phyloP scores from a whole-genome alignment of 2,888 invertebrate genomes.

The Timema cristinae region DNA sequence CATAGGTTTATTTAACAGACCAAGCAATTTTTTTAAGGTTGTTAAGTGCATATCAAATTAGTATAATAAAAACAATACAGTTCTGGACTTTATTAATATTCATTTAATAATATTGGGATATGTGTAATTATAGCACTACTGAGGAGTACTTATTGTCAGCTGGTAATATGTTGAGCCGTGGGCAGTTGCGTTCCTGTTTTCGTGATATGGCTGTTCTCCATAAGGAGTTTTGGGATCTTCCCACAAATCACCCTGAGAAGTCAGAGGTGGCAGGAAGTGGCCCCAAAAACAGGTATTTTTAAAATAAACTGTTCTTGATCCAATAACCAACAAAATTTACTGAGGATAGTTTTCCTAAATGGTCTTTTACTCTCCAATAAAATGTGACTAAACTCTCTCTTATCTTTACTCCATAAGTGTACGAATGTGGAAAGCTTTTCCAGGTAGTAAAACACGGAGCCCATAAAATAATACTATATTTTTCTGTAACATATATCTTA shows the following conservation, averaged over 20 bases:
- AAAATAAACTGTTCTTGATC: too few species aligned
- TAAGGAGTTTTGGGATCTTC: conserved; percentile 93
- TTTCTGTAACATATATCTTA: too few species aligned
- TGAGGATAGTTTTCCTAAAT: too few species aligned
- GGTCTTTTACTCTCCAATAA: too few species aligned
- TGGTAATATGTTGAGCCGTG: conserved; percentile 52
- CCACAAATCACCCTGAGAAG: conserved; percentile 86
- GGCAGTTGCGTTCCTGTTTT: conserved; percentile 49
- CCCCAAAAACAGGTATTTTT: conserved; percentile 65
- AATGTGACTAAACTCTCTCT: too few species aligned
- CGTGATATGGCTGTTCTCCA: conserved; percentile 56
- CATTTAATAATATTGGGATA: conserved; percentile 16
- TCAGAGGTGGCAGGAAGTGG: conserved; percentile 85
- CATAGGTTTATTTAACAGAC: too few species aligned
- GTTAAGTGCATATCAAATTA: not conserved
- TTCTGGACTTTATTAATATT: not conserved
- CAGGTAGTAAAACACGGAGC: too few species aligned
- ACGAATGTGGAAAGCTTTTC: too few species aligned
- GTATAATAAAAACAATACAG: not conserved
- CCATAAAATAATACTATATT: too few species aligned
- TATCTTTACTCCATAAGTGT: too few species aligned
- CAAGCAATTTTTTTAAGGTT: too few species aligned
- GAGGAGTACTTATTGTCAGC: conserved; percentile 55
- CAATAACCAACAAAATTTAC: too few species aligned
- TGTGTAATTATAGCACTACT: conserved; percentile 43